Base-by-base conservation (phyloP, 2,797 vertebrate genomes). In the Acestrorhynchus altus region DNA sequence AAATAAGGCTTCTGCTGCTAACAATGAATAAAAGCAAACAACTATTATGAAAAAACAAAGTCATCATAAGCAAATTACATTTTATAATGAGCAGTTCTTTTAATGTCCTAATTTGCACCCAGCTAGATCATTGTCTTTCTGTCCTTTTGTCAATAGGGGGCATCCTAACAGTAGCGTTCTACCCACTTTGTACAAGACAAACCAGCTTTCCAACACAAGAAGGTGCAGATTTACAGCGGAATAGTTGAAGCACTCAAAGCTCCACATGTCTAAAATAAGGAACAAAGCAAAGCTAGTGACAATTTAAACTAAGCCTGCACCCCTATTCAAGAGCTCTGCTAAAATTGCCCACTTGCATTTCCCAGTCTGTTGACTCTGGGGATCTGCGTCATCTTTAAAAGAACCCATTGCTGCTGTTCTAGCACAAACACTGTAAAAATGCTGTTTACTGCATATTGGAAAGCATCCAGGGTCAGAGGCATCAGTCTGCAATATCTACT, bases 181-280 rank as follows among this genome's bases (percentile, higher is more conserved):
- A 28, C 18, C 35, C 39, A 16, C 28, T 35, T 15, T 65, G 24
- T 9, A 11, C 11, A 24, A 69, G 69, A 31, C 28, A 26, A 52
- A 56, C 56, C 49, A 63, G 26, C 16, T 11, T 46, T 66, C 35
- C 78, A 70, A 69, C 44, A 31, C 35, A 51, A 40, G 72, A 66
- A 78, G 64, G 72, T 67, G 69, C 54, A 70, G 28, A 26, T 52
- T 40, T 42, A 59, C 46, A 42, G 65, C 11, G 31, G 24, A 47
- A 44, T 59, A 60, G 61, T 47, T 60, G 22, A 65, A 51, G 60
- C 31, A 24, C 22, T 51, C 18, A 65, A 67, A 12, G 68, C 74
- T 72, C 51, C 60, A 72, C 72, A 76, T 51, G 61, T 76, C 77
- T 74, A 65, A 61, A 49, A 77, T 40, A 64, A 64, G 61, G 40